Base-by-base conservation (phyloP, 2,888 invertebrate genomes). In the Pecten maximus region DNA sequence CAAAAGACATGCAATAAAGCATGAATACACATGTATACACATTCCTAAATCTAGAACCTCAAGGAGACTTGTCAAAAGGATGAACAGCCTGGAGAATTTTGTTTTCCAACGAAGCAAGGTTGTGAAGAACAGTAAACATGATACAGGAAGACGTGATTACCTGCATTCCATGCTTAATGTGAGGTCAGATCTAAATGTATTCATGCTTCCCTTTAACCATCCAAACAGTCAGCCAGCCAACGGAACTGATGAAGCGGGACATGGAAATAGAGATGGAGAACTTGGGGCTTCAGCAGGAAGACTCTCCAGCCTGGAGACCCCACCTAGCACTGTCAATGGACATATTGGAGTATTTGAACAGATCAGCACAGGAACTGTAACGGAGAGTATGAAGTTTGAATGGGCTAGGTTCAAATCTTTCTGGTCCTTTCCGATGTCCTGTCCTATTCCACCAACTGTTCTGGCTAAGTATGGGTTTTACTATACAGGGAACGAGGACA, bases 401-500 rank as follows among this genome's bases (percentile, higher is more conserved):
- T 74, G 74, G 74, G 74, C 74, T 10, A 74, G 74, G 16, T 74
- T 74, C 35, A 74, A 74, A 23, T 74, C 74, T 35, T 74, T 74
- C 74, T 74, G 74, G 74, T 74, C 74, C 28, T 74, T 74, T 35
- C 74, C 74, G 4, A 35, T 74, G 74, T 23, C 23, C 74, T 74
- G 74, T 15, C 74, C 74, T 6, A 74, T 74, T 35, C 10, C 74
- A 6, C 74, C 74, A 28, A 74, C 74, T 74, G 8, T 35, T 0
- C 16, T 74, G 35, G 74, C 74, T 10, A 74, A 74, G 28, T 74
- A 28, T 74, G 74, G 74, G 2, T 74, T 74, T 74, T 74, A 74
- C 74, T 74, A 74, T 35, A 74, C 74, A 74, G 74, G 74, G 16
- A 74, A 74, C 35, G 74, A 74, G 74, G 74, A 74, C 74, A 74